Evolutionary conservation across 2,797 vertebrate species (phyloP), one percentile per base, ranked within the genome.

Genomic region (Xenops minutus): DNA sequence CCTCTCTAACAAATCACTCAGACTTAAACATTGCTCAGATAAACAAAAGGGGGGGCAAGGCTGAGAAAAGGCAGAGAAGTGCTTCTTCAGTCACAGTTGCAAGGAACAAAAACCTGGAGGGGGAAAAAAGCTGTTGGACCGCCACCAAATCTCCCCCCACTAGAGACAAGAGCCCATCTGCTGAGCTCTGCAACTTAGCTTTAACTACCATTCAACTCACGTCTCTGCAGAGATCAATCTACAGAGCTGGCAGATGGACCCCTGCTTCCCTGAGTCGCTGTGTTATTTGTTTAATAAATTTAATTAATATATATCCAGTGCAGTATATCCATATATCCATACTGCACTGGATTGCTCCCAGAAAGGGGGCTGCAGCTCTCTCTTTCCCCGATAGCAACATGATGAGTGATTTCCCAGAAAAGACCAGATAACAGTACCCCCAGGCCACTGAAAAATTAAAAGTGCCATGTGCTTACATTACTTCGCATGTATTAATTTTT

Each of bases 241-340:
- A 95, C 97, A 85, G 97, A 97, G 97, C 98, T 98, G 98, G 98
- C 98, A 99, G 98, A 98, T 99, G 98, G 98, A 98, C 98, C 97
- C 97, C 97, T 97, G 98, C 97, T 97, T 98, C 98, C 97, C 97
- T 83, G 93, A 98, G 98, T 98, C 96, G 91, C 98, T 98, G 97
- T 98, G 98, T 98, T 99, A 98, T 99, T 99, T 99, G 98, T 98
- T 98, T 98, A 99, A 99, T 98, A 98, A 98, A 98, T 98, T 98
- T 99, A 99, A 99, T 99, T 99, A 99, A 98, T 99, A n/a, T n/a
- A n/a, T n/a, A n/a, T n/a, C n/a, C n/a, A n/a, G n/a, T n/a, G n/a
- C n/a, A n/a, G n/a, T n/a, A n/a, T n/a, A n/a, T n/a, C n/a, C n/a
- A n/a, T n/a, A n/a, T n/a, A 98, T 98, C 98, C 98, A 98, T 97